Evolutionary conservation across 2,113 vertebrate genomes (phyloP).

Genomic region (Hydrolagus affinis): DNA sequence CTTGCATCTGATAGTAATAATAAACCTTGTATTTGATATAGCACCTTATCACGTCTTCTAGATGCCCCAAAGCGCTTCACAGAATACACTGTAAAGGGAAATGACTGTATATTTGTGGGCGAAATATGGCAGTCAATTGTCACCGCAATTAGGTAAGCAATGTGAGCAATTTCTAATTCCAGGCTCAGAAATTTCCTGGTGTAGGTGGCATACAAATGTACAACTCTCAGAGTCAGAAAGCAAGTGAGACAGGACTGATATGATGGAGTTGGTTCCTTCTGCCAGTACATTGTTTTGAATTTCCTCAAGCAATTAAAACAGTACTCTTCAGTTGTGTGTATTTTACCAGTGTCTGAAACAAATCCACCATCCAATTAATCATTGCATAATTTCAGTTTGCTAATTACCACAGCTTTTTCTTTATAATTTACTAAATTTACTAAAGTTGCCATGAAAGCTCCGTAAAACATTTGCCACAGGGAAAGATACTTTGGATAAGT

Average conservation of each 20-base stretch:
- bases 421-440: not conserved
- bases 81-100: no score
- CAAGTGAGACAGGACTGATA: not conserved
- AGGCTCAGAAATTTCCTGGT: not conserved
- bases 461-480: not conserved
- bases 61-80: no score
- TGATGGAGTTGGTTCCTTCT: not conserved
- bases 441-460: not conserved
- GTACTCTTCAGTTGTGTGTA: not conserved
- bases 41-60: no score
- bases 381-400: not conserved
- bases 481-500: not conserved
- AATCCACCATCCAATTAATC: not conserved
- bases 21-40: no score
- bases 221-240: not conserved
- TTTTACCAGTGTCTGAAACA: not conserved
- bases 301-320: not conserved
- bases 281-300: not conserved
- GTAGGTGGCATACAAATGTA: not conserved
- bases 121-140: no score
- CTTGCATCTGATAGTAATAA: no score
- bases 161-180: not conserved
- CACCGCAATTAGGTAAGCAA: no score
- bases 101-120: no score
- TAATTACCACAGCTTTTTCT: not conserved